phyloP scores from a whole-genome alignment of 2,113 vertebrate species.

The Leucopsar rothschildi region DNA sequence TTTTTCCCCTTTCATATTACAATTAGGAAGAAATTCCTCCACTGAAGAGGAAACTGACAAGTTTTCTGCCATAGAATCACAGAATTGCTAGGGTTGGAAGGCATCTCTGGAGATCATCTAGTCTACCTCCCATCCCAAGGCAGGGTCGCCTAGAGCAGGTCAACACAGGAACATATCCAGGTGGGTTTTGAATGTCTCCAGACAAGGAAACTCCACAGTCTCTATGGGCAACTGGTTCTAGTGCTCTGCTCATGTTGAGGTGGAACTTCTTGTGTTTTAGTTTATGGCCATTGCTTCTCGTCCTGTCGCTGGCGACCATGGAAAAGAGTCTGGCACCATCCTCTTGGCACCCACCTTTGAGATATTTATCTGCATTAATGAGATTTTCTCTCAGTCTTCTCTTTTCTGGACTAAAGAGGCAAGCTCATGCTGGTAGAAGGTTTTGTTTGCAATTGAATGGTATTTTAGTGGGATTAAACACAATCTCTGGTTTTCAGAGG shows the following conservation, averaged over 20 bases:
- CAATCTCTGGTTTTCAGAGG: neutral
- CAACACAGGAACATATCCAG: neutral
- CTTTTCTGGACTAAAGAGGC: neutral
- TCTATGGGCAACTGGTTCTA: neutral
- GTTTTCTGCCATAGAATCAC: neutral
- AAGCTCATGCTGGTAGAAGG: fast-evolving
- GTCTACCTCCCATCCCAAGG: neutral
- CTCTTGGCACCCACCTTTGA: neutral
- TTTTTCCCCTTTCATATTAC: neutral
- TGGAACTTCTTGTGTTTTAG: neutral
- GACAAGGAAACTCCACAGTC: neutral
- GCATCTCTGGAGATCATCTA: neutral
- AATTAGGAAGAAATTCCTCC: neutral
- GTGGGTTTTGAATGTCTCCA: neutral
- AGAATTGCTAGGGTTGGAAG: neutral
- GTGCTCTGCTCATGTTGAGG: neutral
- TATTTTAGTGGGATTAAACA: neutral
- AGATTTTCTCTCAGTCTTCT: neutral
- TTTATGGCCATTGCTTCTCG: neutral
- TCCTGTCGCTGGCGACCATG: fast-evolving
- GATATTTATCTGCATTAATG: neutral
- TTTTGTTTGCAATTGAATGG: neutral
- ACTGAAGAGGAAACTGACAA: neutral
- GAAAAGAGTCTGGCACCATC: neutral
- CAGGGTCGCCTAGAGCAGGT: neutral